phyloP scores from a whole-genome alignment of 2,113 vertebrate genomes.

The Thalassarche chlororhynchos region DNA sequence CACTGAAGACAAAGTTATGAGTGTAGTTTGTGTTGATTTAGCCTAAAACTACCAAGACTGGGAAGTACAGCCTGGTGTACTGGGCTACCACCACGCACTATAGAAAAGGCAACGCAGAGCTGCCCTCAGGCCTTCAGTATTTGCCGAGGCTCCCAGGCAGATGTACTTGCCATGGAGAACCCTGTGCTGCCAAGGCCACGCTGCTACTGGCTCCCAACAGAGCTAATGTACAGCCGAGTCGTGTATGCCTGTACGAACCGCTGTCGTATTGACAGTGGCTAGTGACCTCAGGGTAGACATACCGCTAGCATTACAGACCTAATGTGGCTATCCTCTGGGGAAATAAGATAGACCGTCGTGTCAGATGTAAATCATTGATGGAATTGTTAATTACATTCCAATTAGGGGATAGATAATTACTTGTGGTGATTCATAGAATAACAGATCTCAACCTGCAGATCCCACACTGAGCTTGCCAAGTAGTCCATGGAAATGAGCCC shows the following conservation, averaged over 20 bases:
- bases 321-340: rapidly evolving
- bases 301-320: rapidly evolving
- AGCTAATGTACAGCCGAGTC: not conserved
- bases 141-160: not conserved
- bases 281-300: not conserved
- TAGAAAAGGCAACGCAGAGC: not conserved
- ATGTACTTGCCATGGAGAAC: not conserved
- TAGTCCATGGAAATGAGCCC: not conserved
- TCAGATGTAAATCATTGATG: not conserved
- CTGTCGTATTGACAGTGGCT: rapidly evolving
- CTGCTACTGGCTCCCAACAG: not conserved
- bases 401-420: not conserved
- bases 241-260: rapidly evolving
- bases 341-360: not conserved
- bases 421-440: not conserved
- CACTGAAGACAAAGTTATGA: not conserved
- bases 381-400: not conserved
- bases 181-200: not conserved
- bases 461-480: not conserved
- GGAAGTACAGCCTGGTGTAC: not conserved
- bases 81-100: too few relatives aligned
- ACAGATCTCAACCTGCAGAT: not conserved
- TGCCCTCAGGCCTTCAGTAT: not conserved
- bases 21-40: not conserved
- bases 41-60: not conserved